phyloP scores from a whole-genome alignment of 2,888 invertebrate species.

The Trichopoda pennipes region DNA sequence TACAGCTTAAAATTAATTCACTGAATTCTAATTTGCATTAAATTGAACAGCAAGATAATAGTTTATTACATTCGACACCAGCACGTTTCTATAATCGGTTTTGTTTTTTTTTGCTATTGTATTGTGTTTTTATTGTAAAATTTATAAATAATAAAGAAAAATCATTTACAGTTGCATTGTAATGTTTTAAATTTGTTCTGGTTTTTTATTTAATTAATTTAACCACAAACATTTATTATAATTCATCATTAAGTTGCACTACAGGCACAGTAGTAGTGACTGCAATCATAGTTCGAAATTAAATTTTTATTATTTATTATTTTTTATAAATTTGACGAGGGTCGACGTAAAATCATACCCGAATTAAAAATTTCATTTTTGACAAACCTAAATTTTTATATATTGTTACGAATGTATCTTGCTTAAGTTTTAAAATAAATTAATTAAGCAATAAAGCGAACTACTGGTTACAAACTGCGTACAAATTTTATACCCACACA shows the following conservation, averaged over 20 bases:
- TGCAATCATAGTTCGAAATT: neutral
- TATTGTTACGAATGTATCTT: no score
- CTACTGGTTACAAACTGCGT: no score
- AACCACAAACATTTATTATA: slow-evolving; percentile 28
- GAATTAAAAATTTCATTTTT: no score
- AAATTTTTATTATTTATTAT: no score
- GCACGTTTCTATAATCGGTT: neutral
- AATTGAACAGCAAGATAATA: neutral
- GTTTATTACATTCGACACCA: neutral
- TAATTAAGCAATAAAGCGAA: no score
- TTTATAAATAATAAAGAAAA: neutral
- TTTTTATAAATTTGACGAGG: no score
- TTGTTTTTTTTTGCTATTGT: no score
- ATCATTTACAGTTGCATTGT: neutral
- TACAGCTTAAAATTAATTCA: neutral
- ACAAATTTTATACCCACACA: no score
- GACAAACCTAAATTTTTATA: no score
- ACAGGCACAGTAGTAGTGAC: neutral
- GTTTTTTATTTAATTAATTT: slow-evolving; percentile 4
- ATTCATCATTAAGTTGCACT: neutral
- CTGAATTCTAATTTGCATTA: neutral
- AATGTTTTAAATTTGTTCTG: neutral
- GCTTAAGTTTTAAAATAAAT: no score
- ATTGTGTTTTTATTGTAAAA: no score
- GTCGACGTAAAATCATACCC: no score